phyloP scores from a whole-genome alignment of 2,113 vertebrate species.

The Perognathus longimembris region DNA sequence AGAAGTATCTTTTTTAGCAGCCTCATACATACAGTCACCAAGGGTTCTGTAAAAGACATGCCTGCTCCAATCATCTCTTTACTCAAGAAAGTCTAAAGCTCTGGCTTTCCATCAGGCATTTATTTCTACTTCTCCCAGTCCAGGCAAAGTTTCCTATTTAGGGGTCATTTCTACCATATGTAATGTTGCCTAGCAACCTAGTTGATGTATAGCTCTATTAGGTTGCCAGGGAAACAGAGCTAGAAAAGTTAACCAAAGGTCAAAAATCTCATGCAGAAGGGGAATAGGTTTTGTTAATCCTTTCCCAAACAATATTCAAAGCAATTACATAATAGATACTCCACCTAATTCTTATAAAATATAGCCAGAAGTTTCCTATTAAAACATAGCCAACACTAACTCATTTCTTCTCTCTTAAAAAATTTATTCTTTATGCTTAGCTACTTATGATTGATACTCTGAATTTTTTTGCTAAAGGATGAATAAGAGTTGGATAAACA shows the following conservation, averaged over 20 bases:
- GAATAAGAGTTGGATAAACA: slow-evolving; percentile 28
- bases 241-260: slow-evolving; percentile 52
- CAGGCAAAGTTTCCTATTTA: background rate
- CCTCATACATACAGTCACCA: background rate
- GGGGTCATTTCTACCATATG: slow-evolving; percentile 17
- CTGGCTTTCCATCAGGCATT: slow-evolving; percentile 4
- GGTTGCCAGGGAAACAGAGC: slow-evolving; percentile 53
- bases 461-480: background rate
- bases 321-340: background rate
- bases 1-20: background rate
- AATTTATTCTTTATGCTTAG: slow-evolving; percentile 45
- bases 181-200: slow-evolving; percentile 53
- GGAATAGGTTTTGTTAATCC: background rate
- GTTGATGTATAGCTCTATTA: slow-evolving; percentile 1
- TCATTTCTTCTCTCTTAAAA: slow-evolving; percentile 26
- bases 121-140: background rate
- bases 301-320: slow-evolving; percentile 36
- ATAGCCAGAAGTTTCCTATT: background rate
- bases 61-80: background rate
- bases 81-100: background rate
- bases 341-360: slow-evolving; percentile 35
- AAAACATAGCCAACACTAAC: background rate
- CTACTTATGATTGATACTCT: slow-evolving; percentile 12
- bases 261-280: background rate
- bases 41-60: background rate